phyloP scores from a whole-genome alignment of 92 coral and sea anemone species.

The Actinostola sp. region DNA sequence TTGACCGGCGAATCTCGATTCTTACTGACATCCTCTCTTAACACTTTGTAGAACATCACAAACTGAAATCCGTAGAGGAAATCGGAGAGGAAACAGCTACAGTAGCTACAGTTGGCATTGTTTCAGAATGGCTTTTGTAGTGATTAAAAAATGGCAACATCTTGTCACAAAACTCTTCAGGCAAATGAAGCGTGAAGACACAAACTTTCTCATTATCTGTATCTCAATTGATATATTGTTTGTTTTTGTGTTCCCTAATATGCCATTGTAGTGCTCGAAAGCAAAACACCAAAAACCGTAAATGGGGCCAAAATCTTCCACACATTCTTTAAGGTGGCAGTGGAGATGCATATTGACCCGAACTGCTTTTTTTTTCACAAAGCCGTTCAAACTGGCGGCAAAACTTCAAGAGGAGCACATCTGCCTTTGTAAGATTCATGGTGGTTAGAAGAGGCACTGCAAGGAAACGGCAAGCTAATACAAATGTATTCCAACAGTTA shows the following conservation, averaged over 20 bases:
- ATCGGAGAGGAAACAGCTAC: background rate
- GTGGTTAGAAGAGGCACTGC: slow-evolving; percentile 10
- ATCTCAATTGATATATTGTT: slow-evolving; percentile 31
- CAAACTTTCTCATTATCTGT: slow-evolving; percentile 32
- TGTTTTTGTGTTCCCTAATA: slow-evolving; percentile 35
- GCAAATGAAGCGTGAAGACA: slow-evolving; percentile 1
- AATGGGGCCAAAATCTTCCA: slow-evolving; percentile 48
- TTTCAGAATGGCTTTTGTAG: background rate
- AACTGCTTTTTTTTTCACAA: slow-evolving; percentile 29
- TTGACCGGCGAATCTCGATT: no score
- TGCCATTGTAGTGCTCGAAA: slow-evolving; percentile 50
- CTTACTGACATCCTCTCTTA: no score
- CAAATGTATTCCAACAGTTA: slow-evolving; percentile 63
- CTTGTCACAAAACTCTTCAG: slow-evolving; percentile 1
- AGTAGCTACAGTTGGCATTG: background rate
- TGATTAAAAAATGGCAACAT: slow-evolving; percentile 3
- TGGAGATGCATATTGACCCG: slow-evolving; percentile 53
- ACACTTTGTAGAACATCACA: background rate
- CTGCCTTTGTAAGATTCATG: slow-evolving; percentile 36
- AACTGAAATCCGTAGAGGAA: background rate
- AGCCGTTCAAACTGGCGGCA: slow-evolving; percentile 37
- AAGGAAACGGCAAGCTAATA: slow-evolving; percentile 46
- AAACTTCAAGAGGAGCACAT: slow-evolving; percentile 32
- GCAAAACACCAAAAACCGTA: slow-evolving; percentile 60
- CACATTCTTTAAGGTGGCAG: slow-evolving; percentile 46